Evolutionary conservation across 1,140 invertebrate species (phyloP).

Genomic region (Meloidogyne exigua): DNA sequence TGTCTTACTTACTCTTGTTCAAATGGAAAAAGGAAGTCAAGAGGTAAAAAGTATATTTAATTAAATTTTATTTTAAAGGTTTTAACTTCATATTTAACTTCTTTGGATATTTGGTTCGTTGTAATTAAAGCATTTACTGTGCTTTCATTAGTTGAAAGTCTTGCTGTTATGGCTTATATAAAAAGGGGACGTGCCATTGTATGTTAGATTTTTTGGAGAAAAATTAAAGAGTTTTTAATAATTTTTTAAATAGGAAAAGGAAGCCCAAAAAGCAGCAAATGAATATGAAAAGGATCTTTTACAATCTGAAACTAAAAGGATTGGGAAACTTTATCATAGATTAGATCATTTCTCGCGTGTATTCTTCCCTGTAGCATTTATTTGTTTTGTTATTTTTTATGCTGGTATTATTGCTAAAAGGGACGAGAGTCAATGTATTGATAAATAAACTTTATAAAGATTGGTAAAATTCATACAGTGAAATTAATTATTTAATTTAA

Average conservation of each 20-base stretch:
- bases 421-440: slow-evolving; percentile 41
- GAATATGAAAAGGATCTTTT: slow-evolving; percentile 51
- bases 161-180: slow-evolving; percentile 57
- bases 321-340: slow-evolving; percentile 55
- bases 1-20: slow-evolving; percentile 59
- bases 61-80: slow-evolving; percentile 37
- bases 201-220: too few species aligned
- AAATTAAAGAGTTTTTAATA: slow-evolving; percentile 7
- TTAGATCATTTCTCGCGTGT: slow-evolving; percentile 53
- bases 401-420: slow-evolving; percentile 58
- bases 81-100: slow-evolving; percentile 59
- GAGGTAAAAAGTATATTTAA: background rate
- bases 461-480: too few species aligned
- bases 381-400: slow-evolving; percentile 58
- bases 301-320: slow-evolving; percentile 38
- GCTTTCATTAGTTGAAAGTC: slow-evolving; percentile 53
- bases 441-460: slow-evolving; percentile 4
- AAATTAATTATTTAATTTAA: too few species aligned
- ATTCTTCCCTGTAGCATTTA: slow-evolving; percentile 57
- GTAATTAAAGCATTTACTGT: slow-evolving; percentile 61
- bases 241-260: slow-evolving; percentile 46
- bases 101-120: slow-evolving; percentile 54
- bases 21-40: slow-evolving; percentile 62
- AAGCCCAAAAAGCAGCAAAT: slow-evolving; percentile 53
- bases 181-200: slow-evolving; percentile 60